Base-by-base conservation (phyloP, 2,888 invertebrate genomes). In the Stictocephala bisonia region DNA sequence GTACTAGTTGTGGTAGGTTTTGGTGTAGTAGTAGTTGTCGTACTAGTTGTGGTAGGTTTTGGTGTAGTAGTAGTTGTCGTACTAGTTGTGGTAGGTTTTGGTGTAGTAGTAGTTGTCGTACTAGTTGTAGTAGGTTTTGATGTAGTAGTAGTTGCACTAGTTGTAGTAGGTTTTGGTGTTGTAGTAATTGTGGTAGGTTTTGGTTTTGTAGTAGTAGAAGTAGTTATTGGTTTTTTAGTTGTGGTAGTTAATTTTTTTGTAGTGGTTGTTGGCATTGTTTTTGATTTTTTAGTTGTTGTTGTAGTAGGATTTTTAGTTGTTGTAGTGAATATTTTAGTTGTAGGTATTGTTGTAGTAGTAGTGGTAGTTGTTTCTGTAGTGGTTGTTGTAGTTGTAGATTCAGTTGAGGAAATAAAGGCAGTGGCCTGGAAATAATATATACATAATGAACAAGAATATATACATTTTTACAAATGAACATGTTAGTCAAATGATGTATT, bases 281-380 rank as follows among this genome's bases (percentile, higher is more conserved):
- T n/a, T 22, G 51, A n/a, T 48, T 51, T 18, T n/a, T 44, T 44
- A 27, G 50, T 26, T 4, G 48, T 68, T 13, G 68, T 68, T 18
- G 68, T 68, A 6, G 44, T 41, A 0, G 26, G 50, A n/a, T n/a
- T n/a, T 22, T 50, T 53, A 15, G 53, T n/a, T 51, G 29, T 51
- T 7, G 20, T 4, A 7, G 64, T 64, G 3, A 51, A 35, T 24
- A 31, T 60, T 20, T 70, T 71, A 41, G 68, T 66, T 1, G 50
- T 71, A 22, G 73, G 22, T 18, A 31, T 20, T 35, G 69, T 20
- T 2, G 68, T 60, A 13, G 66, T 71, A 6, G 71, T 72, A 6
- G 41, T 73, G 11, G 75, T 68, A 41, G 58, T 74, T 13, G 74
- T 68, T 66, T 73, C 74, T 51, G 71, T 13, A 26, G 72, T 72